Evolutionary conservation across 2,888 invertebrate genomes (phyloP).

Genomic region (Agrochola litura): DNA sequence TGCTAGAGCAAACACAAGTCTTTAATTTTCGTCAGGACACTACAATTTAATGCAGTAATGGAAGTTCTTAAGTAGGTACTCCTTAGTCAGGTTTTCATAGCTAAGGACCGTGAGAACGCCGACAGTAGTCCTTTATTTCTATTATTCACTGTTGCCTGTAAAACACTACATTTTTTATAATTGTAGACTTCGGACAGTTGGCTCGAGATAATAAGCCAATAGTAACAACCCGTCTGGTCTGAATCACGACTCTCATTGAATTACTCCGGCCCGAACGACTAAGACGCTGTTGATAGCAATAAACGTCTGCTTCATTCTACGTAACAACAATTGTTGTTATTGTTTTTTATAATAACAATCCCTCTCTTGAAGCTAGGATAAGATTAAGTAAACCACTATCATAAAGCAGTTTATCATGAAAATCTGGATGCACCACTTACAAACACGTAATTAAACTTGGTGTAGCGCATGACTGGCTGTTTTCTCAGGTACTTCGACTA

Average conservation of each 20-base stretch:
- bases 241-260: slow-evolving; percentile 36
- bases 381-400: background rate
- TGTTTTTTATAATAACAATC: background rate
- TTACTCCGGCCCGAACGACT: slow-evolving; percentile 10
- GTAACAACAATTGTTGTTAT: background rate
- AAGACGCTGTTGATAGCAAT: slow-evolving; percentile 14
- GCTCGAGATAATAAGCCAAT: slow-evolving; percentile 37
- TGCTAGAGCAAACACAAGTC: background rate
- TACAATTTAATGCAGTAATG: slow-evolving; percentile 1
- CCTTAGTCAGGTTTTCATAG: background rate
- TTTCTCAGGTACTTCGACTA: background rate
- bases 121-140: slow-evolving; percentile 13
- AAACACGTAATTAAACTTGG: background rate
- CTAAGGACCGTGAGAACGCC: slow-evolving; percentile 42
- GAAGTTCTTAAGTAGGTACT: background rate
- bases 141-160: slow-evolving; percentile 5
- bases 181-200: slow-evolving; percentile 30
- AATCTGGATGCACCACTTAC: background rate
- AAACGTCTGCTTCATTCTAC: slow-evolving; percentile 13
- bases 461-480: background rate
- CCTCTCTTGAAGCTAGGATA: background rate
- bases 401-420: background rate
- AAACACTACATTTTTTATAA: slow-evolving; percentile 35
- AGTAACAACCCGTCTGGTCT: slow-evolving; percentile 25
- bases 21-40: slow-evolving; percentile 1